Conservation (phyloP, 2,888 invertebrate species). For the Metalampra italica region DNA sequence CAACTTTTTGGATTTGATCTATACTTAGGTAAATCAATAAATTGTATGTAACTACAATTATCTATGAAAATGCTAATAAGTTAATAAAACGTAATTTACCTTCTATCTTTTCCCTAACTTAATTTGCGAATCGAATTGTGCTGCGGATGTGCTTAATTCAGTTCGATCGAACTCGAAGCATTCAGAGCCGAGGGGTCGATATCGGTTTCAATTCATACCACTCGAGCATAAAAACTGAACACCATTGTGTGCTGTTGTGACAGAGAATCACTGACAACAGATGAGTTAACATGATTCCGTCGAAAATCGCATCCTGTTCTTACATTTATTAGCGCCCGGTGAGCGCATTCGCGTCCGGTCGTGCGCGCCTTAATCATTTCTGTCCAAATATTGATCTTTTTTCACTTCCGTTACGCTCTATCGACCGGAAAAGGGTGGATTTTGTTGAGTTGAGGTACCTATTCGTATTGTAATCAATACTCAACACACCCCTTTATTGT, state of each 20-base stretch:
- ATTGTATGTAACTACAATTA: too few species aligned
- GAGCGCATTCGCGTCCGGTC: conserved; percentile 62
- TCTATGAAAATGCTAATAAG: too few species aligned
- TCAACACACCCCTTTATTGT: conserved; percentile 40
- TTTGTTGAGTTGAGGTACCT: conserved; percentile 36
- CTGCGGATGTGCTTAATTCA: conserved; percentile 46
- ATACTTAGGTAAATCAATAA: too few species aligned
- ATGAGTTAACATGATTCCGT: conserved; percentile 65
- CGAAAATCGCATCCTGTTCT: conserved; percentile 72
- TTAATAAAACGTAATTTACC: too few species aligned
- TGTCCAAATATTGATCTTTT: conserved; percentile 76
- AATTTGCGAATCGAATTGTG: conserved; percentile 5
- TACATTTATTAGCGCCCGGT: conserved; percentile 60
- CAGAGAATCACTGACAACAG: conserved; percentile 57
- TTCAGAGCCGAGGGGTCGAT: conserved; percentile 46
- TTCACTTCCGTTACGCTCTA: conserved; percentile 60
- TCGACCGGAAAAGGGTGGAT: conserved; percentile 57
- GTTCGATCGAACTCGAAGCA: conserved; percentile 46
- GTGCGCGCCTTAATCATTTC: conserved; percentile 61
- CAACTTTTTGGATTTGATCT: too few species aligned
- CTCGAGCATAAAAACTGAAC: conserved; percentile 26
- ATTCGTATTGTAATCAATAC: conserved; percentile 48
- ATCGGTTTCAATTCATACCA: conserved; percentile 58
- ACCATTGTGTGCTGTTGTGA: conserved; percentile 53
- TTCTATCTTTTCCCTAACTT: neutral